Conservation (phyloP, 2,888 invertebrate genomes). For the Lasioglossum villosulum region DNA sequence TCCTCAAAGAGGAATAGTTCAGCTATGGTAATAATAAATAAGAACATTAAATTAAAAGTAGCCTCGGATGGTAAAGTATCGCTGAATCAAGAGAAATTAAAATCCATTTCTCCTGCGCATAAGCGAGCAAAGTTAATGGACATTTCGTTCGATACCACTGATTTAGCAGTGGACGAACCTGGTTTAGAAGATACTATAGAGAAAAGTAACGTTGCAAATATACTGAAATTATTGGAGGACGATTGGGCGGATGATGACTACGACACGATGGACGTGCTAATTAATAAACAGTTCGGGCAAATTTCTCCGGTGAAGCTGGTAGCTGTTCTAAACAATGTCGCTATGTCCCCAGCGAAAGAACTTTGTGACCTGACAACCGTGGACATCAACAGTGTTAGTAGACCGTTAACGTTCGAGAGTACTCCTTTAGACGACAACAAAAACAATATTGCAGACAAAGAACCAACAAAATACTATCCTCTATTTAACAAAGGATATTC, state of each 20-base stretch:
- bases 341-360: conserved; percentile 85
- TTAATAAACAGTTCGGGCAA: conserved; percentile 13
- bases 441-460: conserved; percentile 52
- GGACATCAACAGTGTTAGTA: conserved; percentile 84
- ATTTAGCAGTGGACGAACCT: conserved; percentile 81
- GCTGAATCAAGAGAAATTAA: conserved; percentile 59
- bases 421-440: conserved; percentile 59
- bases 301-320: conserved; percentile 71
- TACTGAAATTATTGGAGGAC: conserved; percentile 82
- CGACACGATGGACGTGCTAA: conserved; percentile 73
- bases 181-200: conserved; percentile 74
- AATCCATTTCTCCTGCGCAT: conserved; percentile 26
- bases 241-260: conserved; percentile 82
- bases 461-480: conserved; percentile 76
- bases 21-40: conserved; percentile 82
- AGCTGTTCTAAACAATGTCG: conserved; percentile 62
- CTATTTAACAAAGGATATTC: conserved; percentile 78
- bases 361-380: conserved; percentile 85
- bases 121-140: conserved; percentile 70
- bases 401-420: conserved; percentile 58
- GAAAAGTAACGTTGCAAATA: conserved; percentile 76
- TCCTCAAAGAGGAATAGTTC: conserved; percentile 70
- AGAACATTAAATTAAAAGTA: conserved; percentile 82
- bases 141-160: conserved; percentile 78
- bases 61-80: conserved; percentile 77